Base-by-base conservation (phyloP, 2,888 invertebrate genomes). In the Poecilus cupreus region DNA sequence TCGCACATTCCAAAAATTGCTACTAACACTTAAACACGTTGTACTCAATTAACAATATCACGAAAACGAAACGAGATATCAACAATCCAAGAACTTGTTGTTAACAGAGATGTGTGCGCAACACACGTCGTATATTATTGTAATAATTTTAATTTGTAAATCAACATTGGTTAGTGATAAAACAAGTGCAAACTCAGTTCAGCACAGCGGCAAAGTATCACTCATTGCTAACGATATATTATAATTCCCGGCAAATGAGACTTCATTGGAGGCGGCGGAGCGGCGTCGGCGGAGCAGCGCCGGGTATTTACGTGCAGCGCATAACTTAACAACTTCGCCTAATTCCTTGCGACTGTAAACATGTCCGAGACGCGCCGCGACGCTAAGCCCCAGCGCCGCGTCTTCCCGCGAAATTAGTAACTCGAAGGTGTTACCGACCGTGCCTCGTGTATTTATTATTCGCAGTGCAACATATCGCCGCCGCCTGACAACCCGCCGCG, bases 281-380 rank as follows among this genome's bases (percentile, higher is more conserved):
- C 22, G 16, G 49, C 20, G 86, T 82, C 85, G 85, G 85, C n/a
- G n/a, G 13, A 20, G 76, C 22, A 13, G 49, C 20, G 86, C 81
- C 85, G 85, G 85, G 86, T 88, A 88, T 89, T 89, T 89, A 89
- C 89, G 89, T 89, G 89, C 89, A 88, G 88, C 87, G 89, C 88
- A 89, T 89, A 89, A 89, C 87, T 89, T 89, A 87, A 86, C 87
- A 89, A 89, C 87, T 89, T 89, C 88, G 86, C 88, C 88, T 89
- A 89, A 89, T 88, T 87, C 88, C 87, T 85, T 85, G 84, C 82
- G 85, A 87, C 86, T 86, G 87, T 89, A 89, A 89, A 89, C 87
- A 89, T 89, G 89, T 88, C 89, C 75, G 54, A 74, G 80, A 46
- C 60, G 74, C 89, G 60, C 60, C 46, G 75, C 80, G 72, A 39